Evolutionary conservation across 2,113 vertebrate genomes (phyloP).

Genomic region (Spizaetus ornatus): DNA sequence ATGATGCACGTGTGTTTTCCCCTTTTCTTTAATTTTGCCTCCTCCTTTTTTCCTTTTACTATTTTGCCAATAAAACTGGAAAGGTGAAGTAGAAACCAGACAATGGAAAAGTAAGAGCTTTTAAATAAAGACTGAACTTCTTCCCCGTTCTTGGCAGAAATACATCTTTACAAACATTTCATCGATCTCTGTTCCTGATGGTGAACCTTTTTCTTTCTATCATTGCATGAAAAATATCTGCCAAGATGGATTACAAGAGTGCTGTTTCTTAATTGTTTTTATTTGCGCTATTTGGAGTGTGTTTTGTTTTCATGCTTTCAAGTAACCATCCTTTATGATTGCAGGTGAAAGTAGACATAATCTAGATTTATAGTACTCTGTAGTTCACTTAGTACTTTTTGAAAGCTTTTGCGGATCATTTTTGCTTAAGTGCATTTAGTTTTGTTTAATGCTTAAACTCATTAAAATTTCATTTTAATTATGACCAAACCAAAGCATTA

Average conservation of each 20-base stretch:
- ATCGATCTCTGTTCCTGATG: background rate
- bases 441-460: conserved; percentile 22
- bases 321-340: background rate
- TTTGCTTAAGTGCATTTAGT: background rate
- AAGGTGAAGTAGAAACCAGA: background rate
- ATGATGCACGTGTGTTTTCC: background rate
- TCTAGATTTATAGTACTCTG: background rate
- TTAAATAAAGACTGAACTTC: background rate
- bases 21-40: background rate
- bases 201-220: background rate
- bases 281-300: background rate
- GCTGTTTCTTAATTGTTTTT: background rate
- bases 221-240: background rate
- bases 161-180: background rate
- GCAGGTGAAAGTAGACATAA: background rate
- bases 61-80: background rate
- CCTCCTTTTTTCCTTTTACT: background rate
- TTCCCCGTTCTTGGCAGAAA: background rate
- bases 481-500: background rate
- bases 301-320: background rate
- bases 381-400: background rate
- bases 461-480: conserved; percentile 38
- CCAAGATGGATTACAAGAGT: background rate
- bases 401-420: background rate
- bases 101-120: background rate